Evolutionary conservation across 2,113 vertebrate genomes (phyloP), one percentile per base, ranked within the genome.

Genomic region (Xiphophorus maculatus): DNA sequence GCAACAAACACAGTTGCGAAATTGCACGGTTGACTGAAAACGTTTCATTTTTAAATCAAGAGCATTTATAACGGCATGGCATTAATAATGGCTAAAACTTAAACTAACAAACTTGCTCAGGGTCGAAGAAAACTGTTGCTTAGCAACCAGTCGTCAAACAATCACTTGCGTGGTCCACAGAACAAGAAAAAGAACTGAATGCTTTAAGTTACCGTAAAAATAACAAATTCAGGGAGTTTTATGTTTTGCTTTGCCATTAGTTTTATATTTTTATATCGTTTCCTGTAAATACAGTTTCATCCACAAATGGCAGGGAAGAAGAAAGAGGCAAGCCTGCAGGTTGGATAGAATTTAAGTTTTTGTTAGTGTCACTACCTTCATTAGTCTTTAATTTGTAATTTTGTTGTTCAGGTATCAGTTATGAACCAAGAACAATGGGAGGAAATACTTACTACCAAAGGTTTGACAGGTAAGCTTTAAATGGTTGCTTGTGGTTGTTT

Each of bases 341-440:
- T 96, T 69, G 25, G 74, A 63, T 1, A 44, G 12, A 66, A 6
- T 32, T 8, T 2, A 0, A 6, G 58, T 3, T n/a, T 4, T 37
- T 37, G n/a, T 19, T 29, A 14, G 15, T 25, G 69, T 70, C 42
- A 22, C 14, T 10, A 10, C 51, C 25, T 58, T n/a, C 51, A 58
- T 58, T 58, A n/a, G 44, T 19, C 44, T 19, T 48, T 48, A 28
- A 30, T 22, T 37, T 12, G 1, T n/a, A 17, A 27, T 63, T 72
- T 28, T 71, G 22, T 42, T 66, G 51, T 76, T 51, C 86, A 99
- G 98, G 88, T 92, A 11, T 92, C 91, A 70, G 83, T 97, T 86
- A 95, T 80, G 72, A 97, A 93, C 90, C 96, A 97, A 80, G 96
- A 98, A 66, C 97, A 96, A 65, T 99, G 98, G 97, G 96, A 96